Evolutionary conservation across 1,140 invertebrate genomes (phyloP).

Genomic region (Drosophila aff.): DNA sequence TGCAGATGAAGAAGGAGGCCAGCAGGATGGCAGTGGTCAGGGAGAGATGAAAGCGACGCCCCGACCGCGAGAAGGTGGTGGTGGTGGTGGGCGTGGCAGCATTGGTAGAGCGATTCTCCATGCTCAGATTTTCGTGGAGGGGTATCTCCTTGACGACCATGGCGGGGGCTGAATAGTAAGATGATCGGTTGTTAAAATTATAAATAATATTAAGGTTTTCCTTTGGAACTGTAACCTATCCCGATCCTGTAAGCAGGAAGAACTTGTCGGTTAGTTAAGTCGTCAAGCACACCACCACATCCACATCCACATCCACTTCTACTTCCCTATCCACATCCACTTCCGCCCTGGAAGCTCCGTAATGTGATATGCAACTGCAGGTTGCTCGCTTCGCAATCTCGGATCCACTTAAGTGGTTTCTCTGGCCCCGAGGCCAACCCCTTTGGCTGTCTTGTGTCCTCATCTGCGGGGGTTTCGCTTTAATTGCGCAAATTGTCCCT

Average conservation of each 20-base stretch:
- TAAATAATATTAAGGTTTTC: neutral
- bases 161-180: neutral
- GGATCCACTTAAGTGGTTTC: slow-evolving; percentile 73
- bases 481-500: slow-evolving; percentile 40
- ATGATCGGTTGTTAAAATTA: neutral
- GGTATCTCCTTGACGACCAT: slow-evolving; percentile 77
- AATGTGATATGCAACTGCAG: slow-evolving; percentile 69
- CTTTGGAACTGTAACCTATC: neutral
- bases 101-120: slow-evolving; percentile 57
- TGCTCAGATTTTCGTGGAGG: slow-evolving; percentile 70
- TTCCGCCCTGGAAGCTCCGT: slow-evolving; percentile 41
- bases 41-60: slow-evolving; percentile 59
- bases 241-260: slow-evolving; percentile 28
- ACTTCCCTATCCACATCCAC: slow-evolving; percentile 44
- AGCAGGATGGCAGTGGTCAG: slow-evolving; percentile 69
- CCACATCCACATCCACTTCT: slow-evolving; percentile 38
- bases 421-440: slow-evolving; percentile 34
- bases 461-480: slow-evolving; percentile 29
- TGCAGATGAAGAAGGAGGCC: slow-evolving; percentile 74
- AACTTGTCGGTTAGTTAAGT: slow-evolving; percentile 33
- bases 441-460: slow-evolving; percentile 23
- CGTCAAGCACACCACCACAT: slow-evolving; percentile 32
- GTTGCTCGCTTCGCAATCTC: slow-evolving; percentile 57
- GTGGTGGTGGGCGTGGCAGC: slow-evolving; percentile 35
- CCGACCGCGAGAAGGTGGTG: slow-evolving; percentile 57